phyloP scores from a whole-genome alignment of 2,113 vertebrate genomes.

The Melanocharis versteri region DNA sequence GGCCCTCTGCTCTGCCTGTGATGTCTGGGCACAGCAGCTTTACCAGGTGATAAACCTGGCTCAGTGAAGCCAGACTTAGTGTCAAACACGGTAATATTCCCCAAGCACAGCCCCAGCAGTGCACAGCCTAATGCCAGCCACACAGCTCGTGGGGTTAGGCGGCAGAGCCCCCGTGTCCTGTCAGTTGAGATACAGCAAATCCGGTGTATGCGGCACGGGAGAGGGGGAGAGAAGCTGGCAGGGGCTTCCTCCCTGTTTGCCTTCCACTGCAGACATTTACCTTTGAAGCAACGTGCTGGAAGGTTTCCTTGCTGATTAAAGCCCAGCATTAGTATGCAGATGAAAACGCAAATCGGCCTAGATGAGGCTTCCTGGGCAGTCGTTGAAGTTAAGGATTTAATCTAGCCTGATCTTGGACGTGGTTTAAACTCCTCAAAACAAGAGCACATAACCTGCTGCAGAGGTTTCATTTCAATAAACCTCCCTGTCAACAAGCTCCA shows the following conservation, averaged over 20 bases:
- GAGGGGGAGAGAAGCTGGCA: background rate
- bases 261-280: constrained; percentile 1
- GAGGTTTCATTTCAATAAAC: constrained; percentile 9
- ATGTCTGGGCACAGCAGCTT: background rate
- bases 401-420: background rate
- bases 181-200: constrained; percentile 33
- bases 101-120: background rate
- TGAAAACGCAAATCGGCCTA: background rate
- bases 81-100: background rate
- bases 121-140: background rate
- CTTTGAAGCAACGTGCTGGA: constrained; percentile 7
- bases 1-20: background rate
- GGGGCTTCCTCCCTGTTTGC: background rate
- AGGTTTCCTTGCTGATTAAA: constrained; percentile 22
- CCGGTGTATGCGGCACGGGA: background rate
- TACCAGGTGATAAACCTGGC: background rate
- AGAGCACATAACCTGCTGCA: background rate
- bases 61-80: background rate
- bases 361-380: background rate
- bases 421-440: constrained; percentile 23
- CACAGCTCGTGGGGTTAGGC: background rate
- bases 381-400: background rate
- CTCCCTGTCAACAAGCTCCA: background rate
- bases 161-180: background rate
- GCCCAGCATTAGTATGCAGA: background rate